Evolutionary conservation across 2,113 vertebrate genomes (phyloP).

Genomic region (Microtus ochrogaster): DNA sequence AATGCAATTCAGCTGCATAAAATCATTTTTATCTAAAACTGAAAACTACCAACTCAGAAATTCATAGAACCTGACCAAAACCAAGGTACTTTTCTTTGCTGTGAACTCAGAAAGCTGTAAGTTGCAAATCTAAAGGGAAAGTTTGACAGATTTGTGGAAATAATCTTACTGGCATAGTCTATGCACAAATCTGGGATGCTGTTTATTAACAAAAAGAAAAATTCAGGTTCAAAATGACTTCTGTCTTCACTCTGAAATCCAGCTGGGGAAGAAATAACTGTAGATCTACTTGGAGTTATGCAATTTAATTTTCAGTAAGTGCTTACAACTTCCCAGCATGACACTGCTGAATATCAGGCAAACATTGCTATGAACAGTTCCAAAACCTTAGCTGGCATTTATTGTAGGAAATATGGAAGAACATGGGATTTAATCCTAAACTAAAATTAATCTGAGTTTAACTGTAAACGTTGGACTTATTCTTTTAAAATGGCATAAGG

Average conservation of each 20-base stretch:
- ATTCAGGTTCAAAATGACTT: not conserved
- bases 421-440: not conserved
- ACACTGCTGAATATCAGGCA: not conserved
- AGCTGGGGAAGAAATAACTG: not conserved
- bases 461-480: not conserved
- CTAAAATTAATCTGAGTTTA: not conserved
- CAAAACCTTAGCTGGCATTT: not conserved
- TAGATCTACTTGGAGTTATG: not conserved
- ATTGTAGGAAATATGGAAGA: not conserved
- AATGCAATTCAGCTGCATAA: not conserved
- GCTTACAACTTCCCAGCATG: not conserved
- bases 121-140: not conserved
- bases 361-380: not conserved
- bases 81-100: not conserved
- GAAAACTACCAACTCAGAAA: not conserved
- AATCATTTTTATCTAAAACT: slow-evolving; percentile 27
- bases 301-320: not conserved
- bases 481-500: not conserved
- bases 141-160: not conserved
- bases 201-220: not conserved
- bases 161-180: not conserved
- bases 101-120: not conserved
- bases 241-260: not conserved
- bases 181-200: not conserved
- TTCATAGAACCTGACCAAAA: not conserved